phyloP scores from a whole-genome alignment of 2,113 vertebrate genomes.

The Thryonomys swinderianus region DNA sequence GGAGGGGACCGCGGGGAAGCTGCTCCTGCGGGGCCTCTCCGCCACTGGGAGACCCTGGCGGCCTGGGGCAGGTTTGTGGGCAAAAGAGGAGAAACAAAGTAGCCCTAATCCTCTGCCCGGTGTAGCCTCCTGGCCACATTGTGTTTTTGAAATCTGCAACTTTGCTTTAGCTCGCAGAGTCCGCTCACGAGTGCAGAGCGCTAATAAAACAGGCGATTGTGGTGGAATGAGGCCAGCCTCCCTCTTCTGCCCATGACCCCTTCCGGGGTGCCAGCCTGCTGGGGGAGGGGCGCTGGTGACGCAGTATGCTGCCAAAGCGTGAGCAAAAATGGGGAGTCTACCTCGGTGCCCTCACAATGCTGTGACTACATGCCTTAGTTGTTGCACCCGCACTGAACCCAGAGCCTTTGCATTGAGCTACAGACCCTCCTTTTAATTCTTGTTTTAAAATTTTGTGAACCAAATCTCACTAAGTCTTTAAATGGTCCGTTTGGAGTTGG shows the following conservation, averaged over 20 bases:
- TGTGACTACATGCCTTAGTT: rapidly evolving
- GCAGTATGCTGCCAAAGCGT: neutral
- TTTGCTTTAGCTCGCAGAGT: neutral
- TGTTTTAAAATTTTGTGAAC: neutral
- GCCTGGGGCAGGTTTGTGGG: neutral
- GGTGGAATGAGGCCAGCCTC: neutral
- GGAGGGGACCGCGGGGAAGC: neutral
- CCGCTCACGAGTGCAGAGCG: neutral
- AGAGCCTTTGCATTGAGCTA: neutral
- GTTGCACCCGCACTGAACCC: neutral
- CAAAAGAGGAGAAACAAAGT: neutral
- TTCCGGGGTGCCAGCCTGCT: neutral
- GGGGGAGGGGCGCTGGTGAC: neutral
- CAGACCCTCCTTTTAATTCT: neutral
- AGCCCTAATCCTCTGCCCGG: neutral
- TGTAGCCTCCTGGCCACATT: neutral
- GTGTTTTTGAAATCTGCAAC: neutral
- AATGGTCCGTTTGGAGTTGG: neutral
- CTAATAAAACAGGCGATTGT: neutral
- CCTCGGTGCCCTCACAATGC: neutral
- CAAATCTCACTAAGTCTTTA: neutral
- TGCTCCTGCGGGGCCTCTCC: neutral
- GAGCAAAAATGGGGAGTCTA: neutral
- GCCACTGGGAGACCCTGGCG: neutral
- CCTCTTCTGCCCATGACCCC: neutral